Base-by-base conservation (phyloP, 2,797 vertebrate genomes). In the Artibeus jamaicensis region DNA sequence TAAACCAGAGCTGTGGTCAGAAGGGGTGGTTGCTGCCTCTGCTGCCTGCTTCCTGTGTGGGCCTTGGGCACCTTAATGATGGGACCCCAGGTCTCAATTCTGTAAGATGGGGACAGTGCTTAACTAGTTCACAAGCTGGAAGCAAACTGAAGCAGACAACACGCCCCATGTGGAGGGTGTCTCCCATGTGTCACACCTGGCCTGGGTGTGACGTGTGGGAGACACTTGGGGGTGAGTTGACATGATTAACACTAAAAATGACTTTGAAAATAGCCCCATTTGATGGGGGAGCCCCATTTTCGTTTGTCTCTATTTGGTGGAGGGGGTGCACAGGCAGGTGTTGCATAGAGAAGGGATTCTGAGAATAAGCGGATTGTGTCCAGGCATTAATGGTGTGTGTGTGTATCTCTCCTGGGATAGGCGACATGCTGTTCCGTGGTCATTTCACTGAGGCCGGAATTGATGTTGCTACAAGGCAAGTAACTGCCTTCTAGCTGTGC, bases 161-260 rank as follows among this genome's bases (percentile, higher is more conserved):
- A 7, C 5, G 0, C 24, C 44, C 1, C 29, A 1, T 4, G 3
- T 29, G 5, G 14, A 46, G 59, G 68, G 62, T 42, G 7, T 42
- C 39, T 42, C 39, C 39, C 39, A 42, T 42, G 39, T 7, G 39
- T 42, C 39, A 42, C 39, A 42, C 71, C 55, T 2, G 7, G 21
- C n/a, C 1, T 0, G 9, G 32, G 24, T 12, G 0, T 1, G 59
- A 4, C 16, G 3, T 9, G 0, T 1, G 8, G 1, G 15, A 10
- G 34, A 16, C 5, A 1, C 50, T 29, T 84, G 65, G 59, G 9
- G 34, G 15, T 39, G 26, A 19, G 6, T n/a, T 24, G 26, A 22
- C 39, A 2, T 8, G 29, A 24, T 37, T 18, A 22, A n/a, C 32
- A 18, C 46, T 32, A 68, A 68, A n/a, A 16, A 62, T 19, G 9